Evolutionary conservation across 1,140 invertebrate species (phyloP).

Genomic region (Medauroidea extradentata): DNA sequence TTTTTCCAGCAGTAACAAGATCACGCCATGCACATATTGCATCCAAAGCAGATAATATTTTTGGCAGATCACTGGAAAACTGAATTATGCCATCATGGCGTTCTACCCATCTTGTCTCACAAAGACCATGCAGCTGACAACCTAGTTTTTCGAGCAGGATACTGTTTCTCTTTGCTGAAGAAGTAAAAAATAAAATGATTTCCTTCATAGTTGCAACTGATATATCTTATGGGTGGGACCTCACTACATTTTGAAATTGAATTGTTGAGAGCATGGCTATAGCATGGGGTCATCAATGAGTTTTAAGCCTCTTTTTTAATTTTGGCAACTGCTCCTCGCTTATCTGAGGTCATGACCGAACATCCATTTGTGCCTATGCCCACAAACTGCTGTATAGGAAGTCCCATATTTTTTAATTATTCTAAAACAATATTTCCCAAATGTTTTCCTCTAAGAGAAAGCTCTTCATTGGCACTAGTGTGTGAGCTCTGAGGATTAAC

Average conservation of each 20-base stretch:
- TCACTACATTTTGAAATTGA: constrained; percentile 15
- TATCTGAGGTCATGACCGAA: constrained; percentile 27
- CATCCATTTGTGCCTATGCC: constrained; percentile 29
- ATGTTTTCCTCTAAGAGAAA: constrained; percentile 18
- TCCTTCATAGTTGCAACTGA: constrained; percentile 24
- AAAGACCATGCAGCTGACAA: constrained; percentile 12
- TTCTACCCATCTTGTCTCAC: constrained; percentile 26
- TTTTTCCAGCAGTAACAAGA: not conserved
- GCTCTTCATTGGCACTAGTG: constrained; percentile 10
- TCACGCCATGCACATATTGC: not conserved
- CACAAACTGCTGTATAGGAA: constrained; percentile 22
- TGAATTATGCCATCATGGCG: constrained; percentile 18
- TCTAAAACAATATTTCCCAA: constrained; percentile 20
- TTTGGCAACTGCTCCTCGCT: constrained; percentile 22
- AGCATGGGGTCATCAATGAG: no score
- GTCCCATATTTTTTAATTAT: constrained; percentile 20
- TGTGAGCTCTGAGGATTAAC: not conserved
- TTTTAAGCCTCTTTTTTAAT: constrained; percentile 18
- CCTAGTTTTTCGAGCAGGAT: not conserved
- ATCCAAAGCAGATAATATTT: not conserved
- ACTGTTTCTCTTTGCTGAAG: constrained; percentile 22
- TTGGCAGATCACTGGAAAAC: constrained; percentile 17
- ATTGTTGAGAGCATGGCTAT: constrained; percentile 21
- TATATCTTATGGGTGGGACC: constrained; percentile 18
- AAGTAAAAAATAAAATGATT: constrained; percentile 27